A percentile compares a stretch with the other conserved stretches of the same genome.
Conservation (phyloP, 1,140 invertebrate genomes). For the Hermetia illucens region DNA sequence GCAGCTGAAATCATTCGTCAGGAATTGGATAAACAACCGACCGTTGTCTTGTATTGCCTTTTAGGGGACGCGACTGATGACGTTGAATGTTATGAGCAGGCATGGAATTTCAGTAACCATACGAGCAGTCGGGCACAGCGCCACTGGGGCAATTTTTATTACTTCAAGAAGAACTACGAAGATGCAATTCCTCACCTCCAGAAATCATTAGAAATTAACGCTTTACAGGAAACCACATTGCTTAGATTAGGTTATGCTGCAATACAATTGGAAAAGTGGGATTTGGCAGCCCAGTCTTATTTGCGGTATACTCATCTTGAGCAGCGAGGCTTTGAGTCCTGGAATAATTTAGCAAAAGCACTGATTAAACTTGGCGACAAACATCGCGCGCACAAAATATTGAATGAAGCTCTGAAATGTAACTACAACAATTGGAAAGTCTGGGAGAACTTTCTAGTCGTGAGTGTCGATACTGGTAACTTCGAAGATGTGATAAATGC, state of each 20-base stretch:
- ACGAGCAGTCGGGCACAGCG: conserved; percentile 67
- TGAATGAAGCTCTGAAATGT: conserved; percentile 82
- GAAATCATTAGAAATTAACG: conserved; percentile 69
- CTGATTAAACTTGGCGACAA: conserved; percentile 82
- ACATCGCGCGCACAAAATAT: conserved; percentile 60
- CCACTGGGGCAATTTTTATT: conserved; percentile 71
- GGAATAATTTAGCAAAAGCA: conserved; percentile 93
- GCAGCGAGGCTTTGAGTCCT: conserved; percentile 83
- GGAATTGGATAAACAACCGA: conserved; percentile 65
- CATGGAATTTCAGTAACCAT: conserved; percentile 76
- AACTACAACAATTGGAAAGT: conserved; percentile 94
- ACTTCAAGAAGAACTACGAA: conserved; percentile 54
- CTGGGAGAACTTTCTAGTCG: conserved; percentile 88
- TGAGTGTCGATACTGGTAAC: conserved; percentile 60
- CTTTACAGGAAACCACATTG: conserved; percentile 72
- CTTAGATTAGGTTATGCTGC: conserved; percentile 74
- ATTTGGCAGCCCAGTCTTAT: conserved; percentile 70
- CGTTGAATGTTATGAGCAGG: conserved; percentile 71
- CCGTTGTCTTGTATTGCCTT: conserved; percentile 76
- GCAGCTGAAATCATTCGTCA: conserved; percentile 78
- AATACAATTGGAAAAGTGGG: conserved; percentile 65
- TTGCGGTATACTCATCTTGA: conserved; percentile 75
- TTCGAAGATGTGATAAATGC: conserved; percentile 68
- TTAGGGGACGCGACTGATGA: conserved; percentile 62
- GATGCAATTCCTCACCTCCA: conserved; percentile 66